A percentile compares a stretch with the other conserved stretches of the same genome.
These are phyloP conservation scores for Sebastes elongatus DNA, from an alignment of 2,797 vertebrate genomes.

Conservation along the genomic window DNA sequence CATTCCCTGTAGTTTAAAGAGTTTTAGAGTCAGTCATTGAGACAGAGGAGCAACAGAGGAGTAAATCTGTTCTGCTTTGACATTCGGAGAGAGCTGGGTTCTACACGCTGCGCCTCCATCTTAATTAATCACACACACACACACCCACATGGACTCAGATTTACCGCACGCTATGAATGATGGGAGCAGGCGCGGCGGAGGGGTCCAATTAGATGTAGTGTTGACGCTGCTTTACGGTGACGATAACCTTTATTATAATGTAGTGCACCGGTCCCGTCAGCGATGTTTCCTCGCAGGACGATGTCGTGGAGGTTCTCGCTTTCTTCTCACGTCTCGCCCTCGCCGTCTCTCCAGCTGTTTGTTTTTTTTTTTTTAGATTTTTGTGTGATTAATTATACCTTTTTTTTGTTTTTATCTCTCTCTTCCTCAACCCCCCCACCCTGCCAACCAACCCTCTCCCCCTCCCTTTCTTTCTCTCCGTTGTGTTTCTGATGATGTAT, in stretches of 20 bases:
- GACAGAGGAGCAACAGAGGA: constrained; percentile 27
- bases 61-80: constrained; percentile 68
- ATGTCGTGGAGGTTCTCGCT: constrained; percentile 68
- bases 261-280: constrained; percentile 72
- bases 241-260: constrained; percentile 83
- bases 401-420: constrained; percentile 62
- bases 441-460: background rate
- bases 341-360: constrained; percentile 55
- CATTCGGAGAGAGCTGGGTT: constrained; percentile 59
- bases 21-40: constrained; percentile 29
- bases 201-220: constrained; percentile 82
- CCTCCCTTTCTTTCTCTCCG: constrained; percentile 42
- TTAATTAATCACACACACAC: constrained; percentile 77
- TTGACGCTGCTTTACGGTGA: constrained; percentile 80
- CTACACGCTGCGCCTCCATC: constrained; percentile 61
- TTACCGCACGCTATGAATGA: constrained; percentile 73
- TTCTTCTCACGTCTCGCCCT: constrained; percentile 71
- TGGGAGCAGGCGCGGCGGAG: constrained; percentile 70
- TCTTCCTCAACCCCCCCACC: constrained; percentile 4
- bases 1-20: background rate
- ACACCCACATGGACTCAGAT: constrained; percentile 54
- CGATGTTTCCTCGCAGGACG: constrained; percentile 71
- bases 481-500: constrained; percentile 80
- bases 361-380: constrained; percentile 41
- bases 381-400: constrained; percentile 78